Evolutionary conservation across 2,888 invertebrate genomes (phyloP), one percentile per base, ranked within the genome.

Genomic region (Phyllotreta striolata): DNA sequence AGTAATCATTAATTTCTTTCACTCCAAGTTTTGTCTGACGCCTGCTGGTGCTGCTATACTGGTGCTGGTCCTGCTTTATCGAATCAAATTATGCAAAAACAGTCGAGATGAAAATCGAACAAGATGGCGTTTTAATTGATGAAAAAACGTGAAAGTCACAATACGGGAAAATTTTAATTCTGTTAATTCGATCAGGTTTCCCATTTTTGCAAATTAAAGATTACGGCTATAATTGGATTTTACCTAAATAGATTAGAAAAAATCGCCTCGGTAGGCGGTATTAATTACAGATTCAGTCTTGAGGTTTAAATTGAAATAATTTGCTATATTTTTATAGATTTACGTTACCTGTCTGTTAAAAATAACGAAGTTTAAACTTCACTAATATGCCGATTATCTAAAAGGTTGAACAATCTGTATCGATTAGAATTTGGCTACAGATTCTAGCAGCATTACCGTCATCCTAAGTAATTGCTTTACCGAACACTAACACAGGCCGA

Each of bases 371-470:
- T 24, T 24, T 24, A 24, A 24, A 24, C 24, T 24, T 24, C 24
- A 24, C 24, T 24, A 24, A 24, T 24, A 24, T 24, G 24, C 24
- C 24, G 24, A 24, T 24, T 24, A 24, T 24, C 24, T 24, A 24
- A 24, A 24, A 24, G 24, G 24, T 24, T 24, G 1, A 24, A 24
- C 24, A 24, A 24, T 24, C 24, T 24, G 24, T 24, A 24, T 47
- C 55, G 55, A 55, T 55, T 37, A 64, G 66, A 69, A 72, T 73
- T 74, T 72, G 69, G 72, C 72, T 74, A 75, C 75, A 74, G 73
- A 71, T 67, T 66, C 70, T 74, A 73, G 72, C 67, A 73, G 68
- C 73, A 73, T 76, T 72, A 71, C 54, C 70, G 71, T 72, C 71
- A 60, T 52, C 38, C 44, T 67, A 68, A 68, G 68, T 68, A 68